Evolutionary conservation across 2,113 vertebrate species (phyloP), one percentile per base, ranked within the genome.

Genomic region (Platichthys flesus): DNA sequence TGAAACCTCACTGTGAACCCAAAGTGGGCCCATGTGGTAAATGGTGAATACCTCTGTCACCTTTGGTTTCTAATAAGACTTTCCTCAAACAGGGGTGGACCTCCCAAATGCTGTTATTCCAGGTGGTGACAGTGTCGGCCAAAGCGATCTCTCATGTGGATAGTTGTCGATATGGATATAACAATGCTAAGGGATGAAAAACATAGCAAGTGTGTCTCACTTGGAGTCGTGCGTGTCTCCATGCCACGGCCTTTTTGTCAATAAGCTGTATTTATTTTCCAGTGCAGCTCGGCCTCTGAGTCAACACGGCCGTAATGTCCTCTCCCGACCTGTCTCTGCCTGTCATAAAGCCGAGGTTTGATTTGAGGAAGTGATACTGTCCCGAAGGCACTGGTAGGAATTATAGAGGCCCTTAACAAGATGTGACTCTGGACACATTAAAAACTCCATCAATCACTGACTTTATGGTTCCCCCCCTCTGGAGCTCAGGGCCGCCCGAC

Each of bases 391-490:
- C 65, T 51, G 78, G 66, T 18, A 70, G 80, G 68, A 85, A 82
- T 85, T 81, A 84, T 76, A 85, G 63, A 16, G 61, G 20, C 63
- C 70, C 75, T 83, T 86, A 84, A 89, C 81, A 85, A 89, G 82
- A 86, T 74, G 71, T 81, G 81, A 77, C 82, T 84, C 72, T 79
- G 76, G 85, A 83, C 79, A 81, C 83, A 88, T 88, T 89, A 85
- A 91, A 86, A 85, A 82, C 61, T 78, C 85, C n/a, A 91, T 89
- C 82, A 89, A 86, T 84, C 77, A 79, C 56, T 47, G 47, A 61
- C 45, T 91, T 89, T 87, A 92, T 88, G 61, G 49, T 58, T 59
- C 42, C 56, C 66, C 23, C 66, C 23, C 52, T 62, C 57, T 45
- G 67, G 55, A 71, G 66, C 78, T 69, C 56, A 70, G 74, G 74